Conservation (phyloP, 92 coral and sea anemone genomes). For the Heteractis magnifica region DNA sequence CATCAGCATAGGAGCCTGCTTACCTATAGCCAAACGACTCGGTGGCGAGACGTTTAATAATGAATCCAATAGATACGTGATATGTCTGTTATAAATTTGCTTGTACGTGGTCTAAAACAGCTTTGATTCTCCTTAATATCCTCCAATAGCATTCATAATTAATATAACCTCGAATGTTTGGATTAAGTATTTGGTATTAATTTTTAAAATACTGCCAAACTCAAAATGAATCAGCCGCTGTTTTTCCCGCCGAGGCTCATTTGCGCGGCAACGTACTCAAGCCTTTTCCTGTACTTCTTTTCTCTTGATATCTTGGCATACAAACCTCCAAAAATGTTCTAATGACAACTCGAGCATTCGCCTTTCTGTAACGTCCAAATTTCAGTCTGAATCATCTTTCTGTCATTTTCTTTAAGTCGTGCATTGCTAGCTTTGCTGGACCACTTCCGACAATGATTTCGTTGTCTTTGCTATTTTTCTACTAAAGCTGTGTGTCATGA, state of each 20-base stretch:
- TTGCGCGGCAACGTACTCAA: background rate
- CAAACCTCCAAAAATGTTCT: background rate
- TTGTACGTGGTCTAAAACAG: background rate
- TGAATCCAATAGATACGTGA: background rate
- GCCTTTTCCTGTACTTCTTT: background rate
- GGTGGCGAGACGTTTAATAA: background rate
- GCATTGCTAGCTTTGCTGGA: background rate
- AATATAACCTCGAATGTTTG: background rate
- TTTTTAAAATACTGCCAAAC: too few species aligned
- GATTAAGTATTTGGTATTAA: too few species aligned
- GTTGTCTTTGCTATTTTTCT: background rate
- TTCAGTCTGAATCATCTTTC: background rate
- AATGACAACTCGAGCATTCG: background rate
- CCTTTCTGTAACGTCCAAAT: background rate
- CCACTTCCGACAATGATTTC: background rate
- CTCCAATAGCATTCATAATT: background rate
- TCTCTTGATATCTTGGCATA: background rate
- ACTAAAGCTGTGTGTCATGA: too few species aligned
- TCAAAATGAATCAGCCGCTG: background rate
- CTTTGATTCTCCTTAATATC: background rate
- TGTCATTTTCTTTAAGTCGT: background rate
- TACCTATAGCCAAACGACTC: background rate
- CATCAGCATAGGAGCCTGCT: background rate
- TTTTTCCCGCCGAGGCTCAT: background rate
- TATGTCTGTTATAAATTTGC: background rate